Base-by-base conservation (phyloP, 2,888 invertebrate genomes). In the Idaea straminata region DNA sequence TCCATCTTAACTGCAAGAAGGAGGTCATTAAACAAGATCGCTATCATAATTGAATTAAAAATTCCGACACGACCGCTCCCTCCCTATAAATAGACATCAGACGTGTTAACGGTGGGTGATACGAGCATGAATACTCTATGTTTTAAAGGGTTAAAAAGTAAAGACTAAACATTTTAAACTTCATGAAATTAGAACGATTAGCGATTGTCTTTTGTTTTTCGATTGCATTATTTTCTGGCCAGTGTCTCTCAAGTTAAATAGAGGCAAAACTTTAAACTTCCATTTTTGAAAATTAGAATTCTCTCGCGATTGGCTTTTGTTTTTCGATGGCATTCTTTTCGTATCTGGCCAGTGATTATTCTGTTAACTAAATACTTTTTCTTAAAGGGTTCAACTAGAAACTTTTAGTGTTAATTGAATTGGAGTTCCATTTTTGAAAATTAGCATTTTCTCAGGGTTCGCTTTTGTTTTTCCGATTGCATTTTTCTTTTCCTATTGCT, bases 31-130 rank as follows among this genome's bases (percentile, higher is more conserved):
- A 91, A 89, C 89, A 90, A 87, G 91, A 92, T 92, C 86, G 89
- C 88, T 91, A 91, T 92, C 91, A 91, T 92, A 92, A 92, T 92
- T 92, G 92, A 92, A 92, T 92, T 92, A 92, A 92, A 92, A 91
- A 92, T 92, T 92, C 92, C 92, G 78, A 88, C 91, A 88, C 92
- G 92, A 83, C 78, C 83, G 76, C 74, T 78, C 82, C 80, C 74
- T 78, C 82, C 80, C 83, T 78, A 83, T 77, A 81, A 79, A 80
- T 72, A 73, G 75, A 69, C 67, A 66, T 72, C 68, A 71, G 70
- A 74, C 76, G 76, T 76, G 76, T 70, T 64, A 69, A 70, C 66
- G 66, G 65, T 13, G 15, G 58, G 65, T 13, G 15, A 58, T 15
- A 60, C 65, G 13, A 59, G 16, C 25, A 59, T 59, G 25, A 47